phyloP scores from a whole-genome alignment of 2,888 invertebrate species.

The Nephrocerus scutellatus region DNA sequence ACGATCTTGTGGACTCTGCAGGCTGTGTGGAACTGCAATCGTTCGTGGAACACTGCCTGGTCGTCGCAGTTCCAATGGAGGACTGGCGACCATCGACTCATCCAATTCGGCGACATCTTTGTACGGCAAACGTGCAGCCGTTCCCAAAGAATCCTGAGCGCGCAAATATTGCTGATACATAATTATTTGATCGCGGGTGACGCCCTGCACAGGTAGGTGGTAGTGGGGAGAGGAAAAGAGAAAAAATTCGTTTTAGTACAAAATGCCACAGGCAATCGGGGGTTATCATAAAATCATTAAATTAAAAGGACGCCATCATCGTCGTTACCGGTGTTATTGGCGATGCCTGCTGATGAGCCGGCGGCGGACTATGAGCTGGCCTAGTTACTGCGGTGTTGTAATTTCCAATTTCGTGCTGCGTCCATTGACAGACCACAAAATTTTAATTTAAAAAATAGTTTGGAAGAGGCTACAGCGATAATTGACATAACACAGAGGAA shows the following conservation, averaged over 20 bases:
- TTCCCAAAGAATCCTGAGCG: constrained; percentile 43
- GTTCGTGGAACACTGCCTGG: constrained; percentile 54
- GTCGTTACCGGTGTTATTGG: constrained; percentile 61
- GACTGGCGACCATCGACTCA: constrained; percentile 56
- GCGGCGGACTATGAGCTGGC: constrained; percentile 65
- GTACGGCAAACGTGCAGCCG: constrained; percentile 29
- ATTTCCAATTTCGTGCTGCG: constrained; percentile 55
- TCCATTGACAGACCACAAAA: constrained; percentile 33
- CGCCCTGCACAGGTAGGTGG: constrained; percentile 55
- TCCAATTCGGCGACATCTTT: constrained; percentile 39
- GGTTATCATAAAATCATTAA: not conserved
- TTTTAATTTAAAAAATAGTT: no score
- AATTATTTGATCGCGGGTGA: constrained; percentile 42
- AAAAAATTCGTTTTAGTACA: constrained; percentile 6
- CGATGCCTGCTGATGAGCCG: constrained; percentile 75
- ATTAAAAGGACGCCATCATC: not conserved
- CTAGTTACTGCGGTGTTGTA: constrained; percentile 45
- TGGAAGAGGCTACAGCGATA: no score
- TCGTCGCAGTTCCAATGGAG: constrained; percentile 65
- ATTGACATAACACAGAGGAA: not conserved
- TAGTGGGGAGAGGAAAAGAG: no score
- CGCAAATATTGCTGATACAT: constrained; percentile 51
- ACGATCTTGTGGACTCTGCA: constrained; percentile 65
- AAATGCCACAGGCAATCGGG: not conserved
- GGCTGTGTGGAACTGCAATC: constrained; percentile 59